These are phyloP conservation scores for Halocynthia aurantium DNA, from an alignment of 23 tunicate genomes.

Conservation along the genomic window DNA sequence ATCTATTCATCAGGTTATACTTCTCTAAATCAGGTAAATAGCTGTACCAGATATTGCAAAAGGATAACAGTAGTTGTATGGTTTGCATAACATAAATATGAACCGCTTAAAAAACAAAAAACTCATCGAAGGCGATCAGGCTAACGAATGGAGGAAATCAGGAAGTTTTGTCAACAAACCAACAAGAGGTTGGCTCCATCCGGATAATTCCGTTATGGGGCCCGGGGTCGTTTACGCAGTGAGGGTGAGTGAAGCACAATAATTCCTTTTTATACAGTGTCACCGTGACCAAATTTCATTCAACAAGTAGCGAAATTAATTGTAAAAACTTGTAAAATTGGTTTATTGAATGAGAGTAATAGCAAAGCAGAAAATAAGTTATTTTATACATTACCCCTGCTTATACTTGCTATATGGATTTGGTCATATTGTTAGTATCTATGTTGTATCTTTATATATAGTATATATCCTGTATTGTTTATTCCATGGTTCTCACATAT, in stretches of 20 bases:
- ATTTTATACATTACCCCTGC: too few species aligned
- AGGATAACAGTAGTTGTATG: too few species aligned
- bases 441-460: too few species aligned
- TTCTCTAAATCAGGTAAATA: too few species aligned
- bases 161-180: slow-evolving; percentile 98
- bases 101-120: slow-evolving; percentile 54
- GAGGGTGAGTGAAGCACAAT: slow-evolving; percentile 25
- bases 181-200: slow-evolving; percentile 91
- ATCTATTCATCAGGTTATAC: too few species aligned
- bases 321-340: not conserved
- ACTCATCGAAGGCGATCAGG: slow-evolving; percentile 76
- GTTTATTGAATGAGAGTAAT: not conserved
- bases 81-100: not conserved
- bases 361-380: not conserved
- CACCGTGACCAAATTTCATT: not conserved
- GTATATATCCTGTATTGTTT: not conserved
- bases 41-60: too few species aligned
- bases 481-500: not conserved
- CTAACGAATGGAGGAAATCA: slow-evolving; percentile 91
- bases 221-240: slow-evolving; percentile 95
- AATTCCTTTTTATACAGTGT: not conserved
- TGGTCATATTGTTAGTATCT: too few species aligned
- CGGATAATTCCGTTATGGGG: slow-evolving; percentile 87
- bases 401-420: too few species aligned
- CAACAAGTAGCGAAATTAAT: not conserved